Evolutionary conservation across 2,113 vertebrate genomes (phyloP), one percentile per base, ranked within the genome.

Genomic region (Aspiorhynchus laticeps): DNA sequence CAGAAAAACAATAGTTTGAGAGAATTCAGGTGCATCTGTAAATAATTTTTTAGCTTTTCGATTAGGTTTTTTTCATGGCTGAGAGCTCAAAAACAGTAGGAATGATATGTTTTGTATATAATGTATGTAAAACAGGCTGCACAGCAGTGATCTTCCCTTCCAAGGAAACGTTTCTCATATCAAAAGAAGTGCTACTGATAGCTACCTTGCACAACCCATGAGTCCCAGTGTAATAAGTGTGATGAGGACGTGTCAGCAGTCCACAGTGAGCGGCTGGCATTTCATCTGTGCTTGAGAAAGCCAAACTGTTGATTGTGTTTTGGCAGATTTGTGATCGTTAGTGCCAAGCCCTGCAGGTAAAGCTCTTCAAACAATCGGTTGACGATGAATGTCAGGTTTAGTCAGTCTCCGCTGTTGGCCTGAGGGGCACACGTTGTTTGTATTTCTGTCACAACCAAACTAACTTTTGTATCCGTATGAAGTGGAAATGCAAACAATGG

Each of bases 321-420:
- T 67, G 79, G 8, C 38, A 82, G 59, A 31, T 82, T 76, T 77
- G 17, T 69, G 77, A 69, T 73, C 85, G 76, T 36, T 17, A 36
- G 61, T 84, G 77, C 86, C 33, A 8, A n/a, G 67, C 10, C 86
- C 46, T 46, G 46, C 79, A 86, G 79, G 56, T 90, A 88, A 85
- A 91, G 79, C 88, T 85, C 59, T 91, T 75, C 89, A 91, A 88
- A 90, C 87, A 90, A 88, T 86, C 92, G 83, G 90, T 91, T 87
- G 86, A 91, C 92, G 89, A 85, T 90, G 81, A 90, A 28, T 88
- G 88, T 93, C 93, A 91, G 88, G 88, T 83, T 85, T 90, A 80
- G 86, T 73, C 65, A 89, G 88, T 85, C 87, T 7, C 14, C 83
- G 80, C 92, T 91, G 88, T n/a, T 89, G 91, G 61, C 88, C 93